These are phyloP conservation scores for Puma concolor DNA, from an alignment of 2,113 vertebrate genomes.

Conservation along the genomic window DNA sequence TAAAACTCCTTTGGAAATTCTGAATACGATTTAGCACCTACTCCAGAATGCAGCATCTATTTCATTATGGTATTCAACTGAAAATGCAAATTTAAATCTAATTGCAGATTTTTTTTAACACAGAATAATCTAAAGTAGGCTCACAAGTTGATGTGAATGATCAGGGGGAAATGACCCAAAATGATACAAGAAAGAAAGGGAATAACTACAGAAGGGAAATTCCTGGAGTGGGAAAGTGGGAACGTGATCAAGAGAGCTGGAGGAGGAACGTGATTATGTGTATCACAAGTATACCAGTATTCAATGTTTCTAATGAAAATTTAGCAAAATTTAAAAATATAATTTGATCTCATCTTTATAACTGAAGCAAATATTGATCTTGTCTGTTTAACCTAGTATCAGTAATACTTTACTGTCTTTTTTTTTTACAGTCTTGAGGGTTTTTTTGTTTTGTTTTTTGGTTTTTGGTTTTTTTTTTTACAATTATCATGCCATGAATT, in stretches of 20 bases:
- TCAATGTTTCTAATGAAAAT: background rate
- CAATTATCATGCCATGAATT: too few species aligned
- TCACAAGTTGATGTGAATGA: background rate
- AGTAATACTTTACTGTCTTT: background rate
- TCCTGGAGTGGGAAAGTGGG: background rate
- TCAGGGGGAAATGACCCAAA: background rate
- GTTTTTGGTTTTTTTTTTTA: too few species aligned
- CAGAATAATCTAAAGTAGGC: background rate
- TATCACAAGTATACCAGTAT: background rate
- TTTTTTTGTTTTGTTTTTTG: too few species aligned
- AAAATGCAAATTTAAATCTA: slow-evolving; percentile 12
- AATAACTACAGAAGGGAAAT: background rate
- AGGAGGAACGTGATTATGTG: background rate
- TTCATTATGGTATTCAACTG: background rate
- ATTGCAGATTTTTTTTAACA: background rate
- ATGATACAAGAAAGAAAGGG: background rate
- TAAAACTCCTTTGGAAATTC: slow-evolving; percentile 38
- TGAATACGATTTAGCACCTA: background rate
- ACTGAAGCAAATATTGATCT: background rate
- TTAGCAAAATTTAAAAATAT: slow-evolving; percentile 9
- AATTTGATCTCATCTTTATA: slow-evolving; percentile 15
- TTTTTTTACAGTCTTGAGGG: too few species aligned
- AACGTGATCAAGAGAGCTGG: background rate
- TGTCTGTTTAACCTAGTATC: background rate
- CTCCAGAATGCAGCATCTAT: background rate